Evolutionary conservation across 2,113 vertebrate species (phyloP), one percentile per base, ranked within the genome.

Genomic region (Emydocephalus ijimae): DNA sequence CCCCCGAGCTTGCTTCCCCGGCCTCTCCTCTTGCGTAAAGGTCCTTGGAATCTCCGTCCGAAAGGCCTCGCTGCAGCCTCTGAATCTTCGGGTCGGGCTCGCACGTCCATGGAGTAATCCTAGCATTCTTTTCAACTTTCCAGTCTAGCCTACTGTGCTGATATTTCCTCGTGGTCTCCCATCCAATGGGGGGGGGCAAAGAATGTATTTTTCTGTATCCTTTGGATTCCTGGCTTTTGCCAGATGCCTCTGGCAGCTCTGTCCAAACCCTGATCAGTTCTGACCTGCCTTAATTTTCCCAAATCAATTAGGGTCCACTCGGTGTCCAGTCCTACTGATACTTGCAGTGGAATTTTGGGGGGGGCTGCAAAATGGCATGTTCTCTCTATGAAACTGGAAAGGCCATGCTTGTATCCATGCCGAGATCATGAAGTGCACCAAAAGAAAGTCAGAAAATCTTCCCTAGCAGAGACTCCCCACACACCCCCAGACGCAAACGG

Each of bases 291-390:
- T 43, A 39, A 20, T 43, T 81, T 81, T 81, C 43, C 74, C 43
- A 21, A 7, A 21, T 81, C 18, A 10, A 21, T 81, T 81, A 81
- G 34, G 18, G 7, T 43, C 74, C 34, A 21, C 56, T 10, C 18
- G 1, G 34, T 21, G 54, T 24, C 34, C 18, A 10, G 57, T 48
- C 61, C 50, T 45, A 21, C 48, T 29, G 87, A 24, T 48, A 43
- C 5, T 1, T 34, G 18, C 39, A 24, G 1, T 8, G n/a, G 24
- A 5, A 1, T 0, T 45, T 48, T 11, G 2, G 43, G 2, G 69
- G 88, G 2, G 69, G 88, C 26, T 89, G 69, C 69, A 50, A 92
- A 86, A 29, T 92, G 91, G 86, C 3, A 5, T 39, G 11, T 34
- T 88, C 57, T 88, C 10, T 34, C 23, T 8, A 21, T 48, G 26